These are phyloP conservation scores for Megalops cyprinoides DNA, from an alignment of 2,797 vertebrate species.

Conservation along the genomic window DNA sequence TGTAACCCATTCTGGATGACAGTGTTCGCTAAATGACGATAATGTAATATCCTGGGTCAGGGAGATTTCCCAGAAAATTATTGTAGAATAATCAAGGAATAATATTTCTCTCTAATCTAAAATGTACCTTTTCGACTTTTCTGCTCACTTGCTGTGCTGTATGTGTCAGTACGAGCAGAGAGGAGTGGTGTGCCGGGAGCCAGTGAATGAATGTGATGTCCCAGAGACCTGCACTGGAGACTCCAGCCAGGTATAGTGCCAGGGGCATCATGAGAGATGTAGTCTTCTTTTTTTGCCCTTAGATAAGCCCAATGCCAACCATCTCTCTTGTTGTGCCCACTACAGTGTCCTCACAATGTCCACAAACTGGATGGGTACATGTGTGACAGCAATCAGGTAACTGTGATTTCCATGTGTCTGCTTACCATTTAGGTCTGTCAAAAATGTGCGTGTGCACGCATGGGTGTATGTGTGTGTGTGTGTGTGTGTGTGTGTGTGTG, in stretches of 20 bases:
- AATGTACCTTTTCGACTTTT: not conserved
- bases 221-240: slow-evolving; percentile 90
- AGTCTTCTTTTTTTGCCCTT: not conserved
- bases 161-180: slow-evolving; percentile 86
- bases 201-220: slow-evolving; percentile 92
- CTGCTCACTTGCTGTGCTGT: slow-evolving; percentile 73
- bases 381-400: slow-evolving; percentile 79
- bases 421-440: not conserved
- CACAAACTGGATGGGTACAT: slow-evolving; percentile 81
- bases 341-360: slow-evolving; percentile 77
- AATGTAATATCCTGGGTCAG: too few species aligned
- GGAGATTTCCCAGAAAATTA: too few species aligned
- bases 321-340: not conserved
- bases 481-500: not conserved
- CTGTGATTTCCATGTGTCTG: too few species aligned
- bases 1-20: too few species aligned
- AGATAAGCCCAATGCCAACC: not conserved
- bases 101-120: too few species aligned
- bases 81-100: too few species aligned
- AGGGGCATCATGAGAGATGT: not conserved
- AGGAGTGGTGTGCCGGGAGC: slow-evolving; percentile 84
- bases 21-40: too few species aligned
- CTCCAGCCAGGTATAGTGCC: slow-evolving; percentile 87
- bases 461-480: not conserved
- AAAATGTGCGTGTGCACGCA: too few species aligned